Evolutionary conservation across 2,888 invertebrate species (phyloP), one percentile per base, ranked within the genome.

Genomic region (Limulus polyphemus): DNA sequence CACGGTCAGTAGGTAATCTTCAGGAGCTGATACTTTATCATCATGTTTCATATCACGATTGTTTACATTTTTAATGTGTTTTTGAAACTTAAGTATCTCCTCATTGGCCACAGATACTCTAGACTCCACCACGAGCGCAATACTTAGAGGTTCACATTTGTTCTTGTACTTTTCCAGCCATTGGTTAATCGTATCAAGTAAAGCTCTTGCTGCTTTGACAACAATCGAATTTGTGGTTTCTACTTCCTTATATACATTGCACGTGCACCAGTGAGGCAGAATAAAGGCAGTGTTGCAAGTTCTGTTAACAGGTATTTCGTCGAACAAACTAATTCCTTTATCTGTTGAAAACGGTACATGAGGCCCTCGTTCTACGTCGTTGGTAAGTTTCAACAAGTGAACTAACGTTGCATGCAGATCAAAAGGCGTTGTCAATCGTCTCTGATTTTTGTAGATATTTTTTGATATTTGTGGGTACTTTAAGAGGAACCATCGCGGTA

Each of bases 1-100:
- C 67, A 85, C 72, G 10, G 83, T 83, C 52, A 87, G 75, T 69
- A 83, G 81, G 67, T 83, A 84, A 73, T 87, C 67, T 1, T 54
- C 61, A 11, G 67, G 67, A 14, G 64, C 67, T 14, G 62, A 60
- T 3, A 67, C 54, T 49, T 63, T 62, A 14, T 64, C 56, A 9
- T 64, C 67, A 12, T 62, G 58, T 46, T 65, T 57, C 16, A 63
- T 63, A 47, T 67, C 64, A 3, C 64, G 17, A 46, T 67, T 61
- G 47, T 65, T 64, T 16, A 67, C 67, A 57, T 67, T 64, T 48
- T 67, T 62, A 10, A 61, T 60, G 49, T 67, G 64, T 13, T 62
- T 61, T 14, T 62, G 64, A 49, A 67, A 67, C 47, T 63, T 57
- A 10, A 67, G 61, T 2, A 67, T 64, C 47, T 62, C 54, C 16